A percentile compares a stretch with the other conserved stretches of the same genome.
These are phyloP conservation scores for Sturnus vulgaris DNA, from an alignment of 2,113 vertebrate species.

Conservation along the genomic window DNA sequence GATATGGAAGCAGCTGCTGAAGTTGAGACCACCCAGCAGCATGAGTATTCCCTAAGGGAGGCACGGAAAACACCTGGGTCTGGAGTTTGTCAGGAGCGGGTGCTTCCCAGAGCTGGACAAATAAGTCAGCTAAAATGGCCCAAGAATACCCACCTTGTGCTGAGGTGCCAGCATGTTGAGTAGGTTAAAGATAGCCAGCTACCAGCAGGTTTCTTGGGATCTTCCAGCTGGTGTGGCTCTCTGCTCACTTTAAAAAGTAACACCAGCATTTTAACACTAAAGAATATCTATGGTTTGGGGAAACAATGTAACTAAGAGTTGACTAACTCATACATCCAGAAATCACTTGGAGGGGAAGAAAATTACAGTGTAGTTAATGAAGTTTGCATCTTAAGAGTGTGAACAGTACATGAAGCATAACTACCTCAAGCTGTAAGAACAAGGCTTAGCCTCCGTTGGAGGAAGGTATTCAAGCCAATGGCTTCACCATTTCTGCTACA, in stretches of 20 bases:
- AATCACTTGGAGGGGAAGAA: background rate
- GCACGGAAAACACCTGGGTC: background rate
- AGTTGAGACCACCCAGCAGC: background rate
- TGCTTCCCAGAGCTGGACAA: background rate
- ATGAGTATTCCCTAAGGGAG: background rate
- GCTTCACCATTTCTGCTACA: background rate
- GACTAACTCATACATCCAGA: background rate
- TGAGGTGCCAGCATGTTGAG: background rate
- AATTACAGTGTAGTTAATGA: background rate
- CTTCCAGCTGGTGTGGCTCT: background rate
- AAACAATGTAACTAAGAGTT: background rate
- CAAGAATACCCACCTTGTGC: background rate
- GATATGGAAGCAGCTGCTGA: background rate
- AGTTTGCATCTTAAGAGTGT: background rate
- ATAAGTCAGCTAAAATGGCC: background rate
- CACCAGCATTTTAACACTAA: background rate
- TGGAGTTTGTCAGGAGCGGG: background rate
- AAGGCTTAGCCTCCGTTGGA: background rate
- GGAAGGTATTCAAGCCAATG: background rate
- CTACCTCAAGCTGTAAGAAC: background rate
- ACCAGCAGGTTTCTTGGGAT: background rate
- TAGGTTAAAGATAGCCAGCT: background rate
- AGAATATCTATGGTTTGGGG: background rate
- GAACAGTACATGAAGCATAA: background rate
- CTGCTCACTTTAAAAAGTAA: background rate